These are phyloP conservation scores for Paradisaea rubra DNA, from an alignment of 2,113 vertebrate genomes.

Conservation along the genomic window DNA sequence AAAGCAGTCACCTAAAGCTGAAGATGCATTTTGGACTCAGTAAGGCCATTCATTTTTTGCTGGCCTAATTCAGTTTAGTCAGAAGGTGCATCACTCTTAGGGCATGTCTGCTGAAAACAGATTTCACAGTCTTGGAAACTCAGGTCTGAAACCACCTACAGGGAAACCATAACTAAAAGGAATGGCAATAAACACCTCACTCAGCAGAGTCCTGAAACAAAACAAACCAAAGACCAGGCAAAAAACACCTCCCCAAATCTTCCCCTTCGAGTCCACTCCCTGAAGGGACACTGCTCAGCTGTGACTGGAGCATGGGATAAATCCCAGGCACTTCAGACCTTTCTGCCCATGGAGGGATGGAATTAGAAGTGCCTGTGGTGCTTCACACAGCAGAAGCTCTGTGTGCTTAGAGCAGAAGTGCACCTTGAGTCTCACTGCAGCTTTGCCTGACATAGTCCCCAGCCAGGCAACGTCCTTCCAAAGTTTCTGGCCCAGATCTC, in stretches of 20 bases:
- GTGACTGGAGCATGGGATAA: not conserved
- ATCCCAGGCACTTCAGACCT: not conserved
- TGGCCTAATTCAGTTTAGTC: not conserved
- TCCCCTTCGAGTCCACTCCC: not conserved
- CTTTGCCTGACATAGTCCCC: not conserved
- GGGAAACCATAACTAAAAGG: not conserved
- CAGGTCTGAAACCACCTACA: not conserved
- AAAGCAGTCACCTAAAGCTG: not conserved
- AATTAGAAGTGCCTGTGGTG: not conserved
- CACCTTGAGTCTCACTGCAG: not conserved
- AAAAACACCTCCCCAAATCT: not conserved
- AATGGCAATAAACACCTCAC: not conserved
- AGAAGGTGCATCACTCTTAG: not conserved
- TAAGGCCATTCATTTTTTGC: not conserved
- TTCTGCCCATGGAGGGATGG: not conserved
- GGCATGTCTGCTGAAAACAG: not conserved
- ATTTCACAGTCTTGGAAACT: not conserved
- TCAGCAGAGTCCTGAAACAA: not conserved
- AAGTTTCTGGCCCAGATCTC: not conserved
- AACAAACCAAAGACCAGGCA: not conserved
- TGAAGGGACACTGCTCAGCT: not conserved
- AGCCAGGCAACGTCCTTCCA: not conserved
- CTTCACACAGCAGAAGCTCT: not conserved
- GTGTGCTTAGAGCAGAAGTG: not conserved
- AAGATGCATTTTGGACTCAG: not conserved